Percentiles rank a stretch among this genome's conserved stretches.
Conservation (phyloP, 2,113 vertebrate species). For the Platanista minor region DNA sequence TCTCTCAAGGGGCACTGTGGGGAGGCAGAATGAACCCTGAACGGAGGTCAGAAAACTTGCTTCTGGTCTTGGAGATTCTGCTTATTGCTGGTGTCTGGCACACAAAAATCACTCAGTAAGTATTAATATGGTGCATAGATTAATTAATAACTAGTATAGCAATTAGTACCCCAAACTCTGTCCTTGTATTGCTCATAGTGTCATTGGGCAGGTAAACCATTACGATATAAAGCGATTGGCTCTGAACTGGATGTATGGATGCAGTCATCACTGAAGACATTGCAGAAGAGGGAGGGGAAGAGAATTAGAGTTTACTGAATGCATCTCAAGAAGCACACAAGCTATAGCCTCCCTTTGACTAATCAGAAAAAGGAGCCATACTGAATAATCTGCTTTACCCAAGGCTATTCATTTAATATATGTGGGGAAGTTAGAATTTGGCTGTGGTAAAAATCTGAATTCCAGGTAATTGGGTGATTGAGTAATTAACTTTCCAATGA, state of each 20-base stretch:
- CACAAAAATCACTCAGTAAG: neutral
- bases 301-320: neutral
- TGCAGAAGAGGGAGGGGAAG: neutral
- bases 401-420: neutral
- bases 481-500: neutral
- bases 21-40: neutral
- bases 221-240: neutral
- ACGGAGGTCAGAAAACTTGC: neutral
- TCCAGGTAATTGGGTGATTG: neutral
- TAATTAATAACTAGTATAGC: neutral
- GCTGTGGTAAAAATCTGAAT: neutral
- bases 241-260: neutral
- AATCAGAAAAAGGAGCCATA: neutral
- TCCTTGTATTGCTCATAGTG: neutral
- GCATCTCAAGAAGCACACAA: neutral
- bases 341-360: neutral
- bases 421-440: neutral
- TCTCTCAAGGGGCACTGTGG: neutral
- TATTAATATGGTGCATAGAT: neutral
- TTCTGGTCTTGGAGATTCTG: neutral
- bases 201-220: neutral
- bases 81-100: neutral
- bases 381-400: neutral
- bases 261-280: neutral
- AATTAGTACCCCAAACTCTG: neutral